Evolutionary conservation across 35 echinoderm and acorn worm species (phyloP).

Genomic region (Ophiothrix spiculata): DNA sequence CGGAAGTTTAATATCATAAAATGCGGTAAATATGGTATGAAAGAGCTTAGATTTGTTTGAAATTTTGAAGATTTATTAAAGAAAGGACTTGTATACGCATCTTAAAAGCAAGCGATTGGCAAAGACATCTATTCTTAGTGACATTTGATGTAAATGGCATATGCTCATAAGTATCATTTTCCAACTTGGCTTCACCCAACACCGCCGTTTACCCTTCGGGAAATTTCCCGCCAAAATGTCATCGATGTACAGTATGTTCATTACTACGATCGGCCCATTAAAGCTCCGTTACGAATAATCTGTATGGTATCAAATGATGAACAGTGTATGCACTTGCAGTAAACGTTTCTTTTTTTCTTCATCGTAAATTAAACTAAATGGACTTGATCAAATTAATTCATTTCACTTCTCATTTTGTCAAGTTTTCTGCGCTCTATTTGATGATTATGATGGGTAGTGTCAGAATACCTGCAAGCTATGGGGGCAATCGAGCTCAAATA

Average conservation of each 20-base stretch:
- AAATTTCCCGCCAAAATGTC: background rate
- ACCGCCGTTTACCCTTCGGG: background rate
- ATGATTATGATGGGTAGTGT: background rate
- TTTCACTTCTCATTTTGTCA: background rate
- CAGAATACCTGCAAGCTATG: background rate
- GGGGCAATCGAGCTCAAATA: background rate
- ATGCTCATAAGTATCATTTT: slow-evolving; percentile 3
- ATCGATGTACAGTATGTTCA: background rate
- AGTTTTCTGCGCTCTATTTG: background rate
- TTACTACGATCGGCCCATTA: background rate
- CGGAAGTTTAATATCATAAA: too few relatives aligned
- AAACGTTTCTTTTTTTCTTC: background rate
- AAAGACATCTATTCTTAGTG: too few relatives aligned
- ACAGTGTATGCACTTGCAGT: background rate
- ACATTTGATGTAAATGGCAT: background rate
- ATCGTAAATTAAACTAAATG: background rate
- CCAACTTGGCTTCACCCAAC: background rate
- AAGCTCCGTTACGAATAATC: background rate
- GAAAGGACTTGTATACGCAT: too few relatives aligned
- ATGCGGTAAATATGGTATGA: too few relatives aligned
- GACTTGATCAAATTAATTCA: slow-evolving; percentile 9
- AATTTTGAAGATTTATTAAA: too few relatives aligned
- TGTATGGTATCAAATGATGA: background rate
- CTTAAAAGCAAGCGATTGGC: too few relatives aligned
- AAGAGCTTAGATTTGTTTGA: too few relatives aligned